phyloP scores from a whole-genome alignment of 2,888 invertebrate genomes.

The Chrysopilus asiliformis region DNA sequence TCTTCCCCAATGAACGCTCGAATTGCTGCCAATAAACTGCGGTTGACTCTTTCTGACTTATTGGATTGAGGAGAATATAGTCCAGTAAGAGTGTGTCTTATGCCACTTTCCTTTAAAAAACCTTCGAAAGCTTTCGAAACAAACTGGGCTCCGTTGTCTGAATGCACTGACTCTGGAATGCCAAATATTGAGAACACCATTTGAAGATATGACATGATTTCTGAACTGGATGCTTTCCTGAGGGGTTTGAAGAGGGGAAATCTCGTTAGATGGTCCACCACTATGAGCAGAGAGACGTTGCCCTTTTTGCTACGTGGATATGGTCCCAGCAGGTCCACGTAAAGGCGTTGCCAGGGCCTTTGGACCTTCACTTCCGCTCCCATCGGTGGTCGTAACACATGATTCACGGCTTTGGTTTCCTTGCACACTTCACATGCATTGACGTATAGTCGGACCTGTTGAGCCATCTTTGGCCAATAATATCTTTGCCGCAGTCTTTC shows the following conservation, averaged over 20 bases:
- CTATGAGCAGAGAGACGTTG: conserved; percentile 6
- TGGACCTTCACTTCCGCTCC: conserved; percentile 5
- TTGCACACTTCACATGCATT: conserved; percentile 8
- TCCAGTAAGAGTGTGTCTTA: conserved; percentile 14
- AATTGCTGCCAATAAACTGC: conserved; percentile 20
- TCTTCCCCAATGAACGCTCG: conserved; percentile 17
- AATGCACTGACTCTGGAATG: conserved; percentile 16
- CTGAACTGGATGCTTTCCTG: conserved; percentile 3
- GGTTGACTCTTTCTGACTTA: conserved; percentile 22
- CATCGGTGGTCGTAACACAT: conserved; percentile 8
- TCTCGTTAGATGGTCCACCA: conserved; percentile 9
- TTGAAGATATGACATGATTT: conserved; percentile 6
- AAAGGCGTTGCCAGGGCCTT: conserved; percentile 10
- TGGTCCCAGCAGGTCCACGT: conserved; percentile 11
- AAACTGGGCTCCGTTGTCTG: conserved; percentile 21
- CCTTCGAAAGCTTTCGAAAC: conserved; percentile 9
- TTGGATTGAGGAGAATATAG: conserved; percentile 24
- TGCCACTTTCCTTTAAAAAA: conserved; percentile 12
- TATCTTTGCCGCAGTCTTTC: conserved; percentile 4
- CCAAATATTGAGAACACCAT: conserved; percentile 18
- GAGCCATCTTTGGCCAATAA: conserved; percentile 13
- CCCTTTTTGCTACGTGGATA: conserved; percentile 6
- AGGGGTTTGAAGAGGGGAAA: conserved; percentile 7
- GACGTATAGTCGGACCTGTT: conserved; percentile 7
- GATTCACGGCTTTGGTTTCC: conserved; percentile 6